phyloP scores from a whole-genome alignment of 35 echinoderm and acorn worm genomes.

The Stichopus chloronotus region DNA sequence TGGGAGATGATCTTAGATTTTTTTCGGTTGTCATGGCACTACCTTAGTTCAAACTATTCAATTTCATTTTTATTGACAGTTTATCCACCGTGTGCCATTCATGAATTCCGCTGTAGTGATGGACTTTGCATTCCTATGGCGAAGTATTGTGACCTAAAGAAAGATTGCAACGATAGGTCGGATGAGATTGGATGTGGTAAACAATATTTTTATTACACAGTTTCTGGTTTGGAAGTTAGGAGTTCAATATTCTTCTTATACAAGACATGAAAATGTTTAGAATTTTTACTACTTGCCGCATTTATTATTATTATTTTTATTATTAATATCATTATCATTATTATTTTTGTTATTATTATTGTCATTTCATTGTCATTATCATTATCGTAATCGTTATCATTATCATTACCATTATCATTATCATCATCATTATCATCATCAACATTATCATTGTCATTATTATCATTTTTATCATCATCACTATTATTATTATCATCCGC shows the following conservation, averaged over 20 bases:
- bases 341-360: background rate
- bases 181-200: slow-evolving; percentile 10
- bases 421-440: background rate
- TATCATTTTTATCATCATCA: too few species aligned
- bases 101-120: background rate
- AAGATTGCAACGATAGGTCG: background rate
- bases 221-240: too few species aligned
- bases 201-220: too few species aligned
- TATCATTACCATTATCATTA: background rate
- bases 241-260: too few species aligned
- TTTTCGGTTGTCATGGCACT: too few species aligned
- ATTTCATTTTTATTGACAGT: background rate
- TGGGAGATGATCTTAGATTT: too few species aligned
- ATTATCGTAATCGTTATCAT: too few species aligned
- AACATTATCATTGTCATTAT: background rate
- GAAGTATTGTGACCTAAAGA: background rate
- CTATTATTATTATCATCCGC: too few species aligned
- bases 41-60: too few species aligned
- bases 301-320: background rate
- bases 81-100: background rate
- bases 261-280: too few species aligned
- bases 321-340: too few species aligned
- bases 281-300: background rate
- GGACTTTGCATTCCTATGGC: background rate
- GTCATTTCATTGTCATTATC: background rate